A percentile compares a stretch with the other conserved stretches of the same genome.
phyloP scores from a whole-genome alignment of 1,140 invertebrate species.

The Anagrus nilaparvatae region DNA sequence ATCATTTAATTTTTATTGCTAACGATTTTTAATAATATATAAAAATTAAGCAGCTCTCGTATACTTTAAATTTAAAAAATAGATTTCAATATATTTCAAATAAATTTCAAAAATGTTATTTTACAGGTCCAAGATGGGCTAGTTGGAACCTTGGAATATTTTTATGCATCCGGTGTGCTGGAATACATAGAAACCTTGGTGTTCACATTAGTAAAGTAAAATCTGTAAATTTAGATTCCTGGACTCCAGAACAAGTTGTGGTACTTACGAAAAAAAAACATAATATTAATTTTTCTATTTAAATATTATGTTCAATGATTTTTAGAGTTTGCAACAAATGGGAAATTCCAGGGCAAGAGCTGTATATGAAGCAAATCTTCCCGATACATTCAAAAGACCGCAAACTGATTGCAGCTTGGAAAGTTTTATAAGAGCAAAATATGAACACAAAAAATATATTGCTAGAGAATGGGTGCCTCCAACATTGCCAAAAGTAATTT shows the following conservation, averaged over 20 bases:
- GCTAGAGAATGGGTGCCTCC: conserved; percentile 92
- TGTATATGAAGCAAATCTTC: conserved; percentile 94
- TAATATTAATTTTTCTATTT: conserved; percentile 2
- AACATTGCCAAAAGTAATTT: conserved; percentile 69
- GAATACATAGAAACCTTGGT: conserved; percentile 94
- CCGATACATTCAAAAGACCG: conserved; percentile 87
- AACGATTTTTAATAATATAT: too few relatives aligned
- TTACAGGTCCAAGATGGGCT: conserved; percentile 90
- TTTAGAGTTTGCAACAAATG: conserved; percentile 88
- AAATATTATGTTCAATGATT: conserved; percentile 8
- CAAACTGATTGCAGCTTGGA: conserved; percentile 91
- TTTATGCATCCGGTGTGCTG: conserved; percentile 94
- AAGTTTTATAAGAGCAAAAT: conserved; percentile 92
- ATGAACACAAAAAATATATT: conserved; percentile 97
- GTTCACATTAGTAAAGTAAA: conserved; percentile 98
- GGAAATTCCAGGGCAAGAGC: conserved; percentile 93
- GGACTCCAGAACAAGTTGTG: conserved; percentile 97
- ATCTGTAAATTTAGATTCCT: conserved; percentile 94
- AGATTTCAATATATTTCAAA: too few relatives aligned
- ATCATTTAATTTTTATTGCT: too few relatives aligned
- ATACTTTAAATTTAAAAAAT: too few relatives aligned
- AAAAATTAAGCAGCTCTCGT: too few relatives aligned
- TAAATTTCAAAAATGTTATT: conserved; percentile 5
- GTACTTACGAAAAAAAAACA: conserved; percentile 28
- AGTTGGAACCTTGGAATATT: conserved; percentile 99